Conservation (phyloP, 1,140 invertebrate species). For the Palaemon carinicauda region DNA sequence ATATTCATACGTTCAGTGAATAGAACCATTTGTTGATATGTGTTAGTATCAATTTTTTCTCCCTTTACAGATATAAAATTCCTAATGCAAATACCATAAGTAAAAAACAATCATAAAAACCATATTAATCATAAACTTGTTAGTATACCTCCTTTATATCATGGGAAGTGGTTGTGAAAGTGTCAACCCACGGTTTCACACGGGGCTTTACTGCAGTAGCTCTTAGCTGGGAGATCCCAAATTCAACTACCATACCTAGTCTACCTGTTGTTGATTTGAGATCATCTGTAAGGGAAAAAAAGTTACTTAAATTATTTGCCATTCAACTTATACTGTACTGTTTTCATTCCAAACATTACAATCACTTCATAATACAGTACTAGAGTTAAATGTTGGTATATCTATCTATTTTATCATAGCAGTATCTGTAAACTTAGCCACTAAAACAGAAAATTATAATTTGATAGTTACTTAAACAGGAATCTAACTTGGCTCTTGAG, state of each 20-base stretch:
- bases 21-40: too few species aligned
- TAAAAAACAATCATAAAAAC: too few species aligned
- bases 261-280: conserved; percentile 78
- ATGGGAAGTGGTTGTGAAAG: conserved; percentile 81
- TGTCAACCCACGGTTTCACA: conserved; percentile 85
- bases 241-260: conserved; percentile 81
- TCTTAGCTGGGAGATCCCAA: conserved; percentile 84
- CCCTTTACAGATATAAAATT: too few species aligned
- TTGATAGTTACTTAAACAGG: conserved; percentile 70
- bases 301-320: neutral
- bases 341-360: too few species aligned
- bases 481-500: conserved; percentile 77
- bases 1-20: too few species aligned
- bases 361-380: neutral
- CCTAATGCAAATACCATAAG: too few species aligned
- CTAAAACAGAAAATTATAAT: neutral
- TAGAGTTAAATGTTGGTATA: neutral
- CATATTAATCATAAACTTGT: too few species aligned
- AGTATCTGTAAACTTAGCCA: neutral
- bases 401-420: neutral
- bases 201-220: conserved; percentile 85
- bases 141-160: conserved; percentile 79
- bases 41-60: too few species aligned
- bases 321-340: too few species aligned
- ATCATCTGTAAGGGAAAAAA: conserved; percentile 67